Conservation (phyloP, 2,888 invertebrate species). For the Eupeodes latifasciatus region DNA sequence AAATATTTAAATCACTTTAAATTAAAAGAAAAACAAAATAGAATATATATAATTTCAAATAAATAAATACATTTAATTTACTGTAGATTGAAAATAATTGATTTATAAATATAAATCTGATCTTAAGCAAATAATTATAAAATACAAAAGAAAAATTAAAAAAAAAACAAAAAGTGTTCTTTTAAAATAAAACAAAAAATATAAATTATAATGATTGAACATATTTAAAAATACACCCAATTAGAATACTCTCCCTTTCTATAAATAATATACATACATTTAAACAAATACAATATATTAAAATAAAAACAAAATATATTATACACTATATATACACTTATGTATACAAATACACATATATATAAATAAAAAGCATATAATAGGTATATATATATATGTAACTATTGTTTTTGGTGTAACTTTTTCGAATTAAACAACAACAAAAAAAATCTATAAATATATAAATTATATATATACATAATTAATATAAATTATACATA, state of each 20-base stretch:
- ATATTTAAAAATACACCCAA: slow-evolving; percentile 66
- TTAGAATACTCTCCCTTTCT: slow-evolving; percentile 67
- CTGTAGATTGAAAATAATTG: slow-evolving; percentile 38
- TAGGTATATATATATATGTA: slow-evolving; percentile 48
- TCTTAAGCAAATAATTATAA: slow-evolving; percentile 31
- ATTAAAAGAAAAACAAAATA: background rate
- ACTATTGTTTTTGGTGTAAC: slow-evolving; percentile 75
- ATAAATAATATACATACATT: slow-evolving; percentile 55
- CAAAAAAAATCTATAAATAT: slow-evolving; percentile 70
- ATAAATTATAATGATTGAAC: slow-evolving; percentile 34
- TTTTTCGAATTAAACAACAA: slow-evolving; percentile 62
- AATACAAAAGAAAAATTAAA: background rate
- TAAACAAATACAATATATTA: slow-evolving; percentile 42
- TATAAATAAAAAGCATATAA: slow-evolving; percentile 41
- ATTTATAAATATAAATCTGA: background rate
- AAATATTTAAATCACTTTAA: slow-evolving; percentile 19
- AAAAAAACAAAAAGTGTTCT: slow-evolving; percentile 61
- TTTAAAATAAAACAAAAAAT: slow-evolving; percentile 31
- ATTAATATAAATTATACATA: slow-evolving; percentile 73
- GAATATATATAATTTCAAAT: slow-evolving; percentile 41
- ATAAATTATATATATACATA: slow-evolving; percentile 68
- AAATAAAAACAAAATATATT: slow-evolving; percentile 38
- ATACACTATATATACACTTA: slow-evolving; percentile 66
- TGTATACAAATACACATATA: slow-evolving; percentile 70
- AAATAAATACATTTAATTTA: slow-evolving; percentile 49